Percentiles rank a stretch among this genome's conserved stretches.
phyloP scores from a whole-genome alignment of 2,113 vertebrate genomes.

The Campylomormyrus tamandua region DNA sequence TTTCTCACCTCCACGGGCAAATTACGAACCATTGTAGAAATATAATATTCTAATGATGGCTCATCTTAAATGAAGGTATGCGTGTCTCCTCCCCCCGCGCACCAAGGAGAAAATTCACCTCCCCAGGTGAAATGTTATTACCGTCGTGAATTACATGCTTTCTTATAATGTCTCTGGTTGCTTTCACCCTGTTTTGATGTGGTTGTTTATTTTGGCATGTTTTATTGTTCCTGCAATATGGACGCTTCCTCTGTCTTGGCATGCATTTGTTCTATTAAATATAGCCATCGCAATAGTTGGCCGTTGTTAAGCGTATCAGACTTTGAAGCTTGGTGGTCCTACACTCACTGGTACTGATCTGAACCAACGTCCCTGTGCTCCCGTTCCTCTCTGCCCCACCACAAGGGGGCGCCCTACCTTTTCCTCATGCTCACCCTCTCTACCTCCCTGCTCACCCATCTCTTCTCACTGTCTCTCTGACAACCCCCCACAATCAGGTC shows the following conservation, averaged over 20 bases:
- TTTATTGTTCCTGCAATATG: background rate
- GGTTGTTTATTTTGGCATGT: background rate
- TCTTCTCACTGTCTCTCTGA: background rate
- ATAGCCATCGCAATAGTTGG: background rate
- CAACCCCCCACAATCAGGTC: background rate
- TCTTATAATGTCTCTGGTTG: background rate
- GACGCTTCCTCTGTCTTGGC: background rate
- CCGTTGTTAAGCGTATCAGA: background rate
- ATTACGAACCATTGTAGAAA: background rate
- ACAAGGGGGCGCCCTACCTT: constrained; percentile 28
- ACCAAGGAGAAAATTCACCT: background rate
- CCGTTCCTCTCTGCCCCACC: constrained; percentile 12
- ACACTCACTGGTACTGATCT: background rate
- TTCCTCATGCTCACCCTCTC: background rate
- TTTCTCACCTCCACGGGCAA: background rate
- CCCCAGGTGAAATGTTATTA: constrained; percentile 3
- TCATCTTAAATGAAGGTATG: background rate
- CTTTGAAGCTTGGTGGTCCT: background rate
- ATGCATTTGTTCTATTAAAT: background rate
- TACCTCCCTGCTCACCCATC: constrained; percentile 15
- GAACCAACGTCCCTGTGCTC: background rate
- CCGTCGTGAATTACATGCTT: background rate
- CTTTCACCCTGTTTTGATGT: background rate
- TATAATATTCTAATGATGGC: background rate
- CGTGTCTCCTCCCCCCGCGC: background rate